Percentiles rank a stretch among this genome's conserved stretches.
Conservation (phyloP, 2,113 vertebrate species). For the Dicentrarchus labrax region DNA sequence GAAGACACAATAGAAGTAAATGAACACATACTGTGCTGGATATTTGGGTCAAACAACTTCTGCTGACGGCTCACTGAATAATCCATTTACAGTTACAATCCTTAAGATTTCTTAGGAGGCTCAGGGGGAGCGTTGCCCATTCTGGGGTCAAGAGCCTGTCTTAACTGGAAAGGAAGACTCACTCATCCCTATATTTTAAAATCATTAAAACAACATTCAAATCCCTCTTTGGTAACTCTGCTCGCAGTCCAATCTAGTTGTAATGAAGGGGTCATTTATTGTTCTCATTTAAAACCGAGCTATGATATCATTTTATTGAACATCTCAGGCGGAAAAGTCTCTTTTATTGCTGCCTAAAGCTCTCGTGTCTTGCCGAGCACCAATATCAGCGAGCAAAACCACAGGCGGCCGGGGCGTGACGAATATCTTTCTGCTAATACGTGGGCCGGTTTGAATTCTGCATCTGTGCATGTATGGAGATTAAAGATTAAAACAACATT, state of each 20-base stretch:
- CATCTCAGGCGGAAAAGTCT: slow-evolving; percentile 51
- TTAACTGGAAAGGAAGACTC: neutral
- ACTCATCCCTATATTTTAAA: neutral
- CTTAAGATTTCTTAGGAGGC: neutral
- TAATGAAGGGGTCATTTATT: slow-evolving; percentile 24
- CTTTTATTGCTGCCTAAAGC: slow-evolving; percentile 53
- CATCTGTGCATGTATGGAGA: slow-evolving; percentile 22
- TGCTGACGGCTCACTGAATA: neutral
- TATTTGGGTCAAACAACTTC: neutral
- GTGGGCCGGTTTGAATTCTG: slow-evolving; percentile 7
- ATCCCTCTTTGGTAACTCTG: slow-evolving; percentile 16
- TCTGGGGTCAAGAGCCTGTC: neutral
- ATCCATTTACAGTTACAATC: neutral
- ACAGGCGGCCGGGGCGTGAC: neutral
- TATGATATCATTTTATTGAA: slow-evolving; percentile 39
- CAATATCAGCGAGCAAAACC: neutral
- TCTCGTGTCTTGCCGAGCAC: neutral
- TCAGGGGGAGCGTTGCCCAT: no score
- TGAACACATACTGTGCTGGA: neutral
- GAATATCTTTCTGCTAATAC: slow-evolving; percentile 26
- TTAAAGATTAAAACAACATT: slow-evolving; percentile 55
- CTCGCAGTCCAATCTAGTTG: neutral
- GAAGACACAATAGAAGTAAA: neutral
- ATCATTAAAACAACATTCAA: slow-evolving; percentile 26
- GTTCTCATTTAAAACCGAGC: slow-evolving; percentile 32